phyloP scores from a whole-genome alignment of 35 echinoderm and acorn worm genomes.

The Eucidaris tribuloides region DNA sequence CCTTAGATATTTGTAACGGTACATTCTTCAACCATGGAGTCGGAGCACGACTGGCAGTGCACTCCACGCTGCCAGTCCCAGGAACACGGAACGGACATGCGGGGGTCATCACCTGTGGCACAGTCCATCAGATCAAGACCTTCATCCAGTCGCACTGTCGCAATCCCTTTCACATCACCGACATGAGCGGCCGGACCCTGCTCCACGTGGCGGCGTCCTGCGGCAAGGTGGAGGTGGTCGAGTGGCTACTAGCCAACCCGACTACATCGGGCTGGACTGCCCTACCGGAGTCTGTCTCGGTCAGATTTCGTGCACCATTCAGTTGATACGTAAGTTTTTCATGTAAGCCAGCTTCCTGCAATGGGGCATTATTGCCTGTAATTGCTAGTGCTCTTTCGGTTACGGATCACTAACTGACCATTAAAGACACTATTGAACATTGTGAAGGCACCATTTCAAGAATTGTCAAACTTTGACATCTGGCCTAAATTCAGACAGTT shows the following conservation, averaged over 20 bases:
- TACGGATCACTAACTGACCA: too few species aligned
- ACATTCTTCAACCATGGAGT: background rate
- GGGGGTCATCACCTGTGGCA: constrained; percentile 72
- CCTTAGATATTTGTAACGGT: background rate
- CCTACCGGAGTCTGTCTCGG: constrained; percentile 91
- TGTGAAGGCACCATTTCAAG: too few species aligned
- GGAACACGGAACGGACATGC: constrained; percentile 69
- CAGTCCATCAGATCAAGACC: constrained; percentile 62
- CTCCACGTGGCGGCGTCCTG: constrained; percentile 89
- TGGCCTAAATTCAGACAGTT: too few species aligned
- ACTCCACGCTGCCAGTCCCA: constrained; percentile 67
- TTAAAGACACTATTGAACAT: too few species aligned
- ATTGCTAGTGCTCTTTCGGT: too few species aligned
- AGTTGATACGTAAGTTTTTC: constrained; percentile 80
- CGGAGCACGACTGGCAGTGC: constrained; percentile 34
- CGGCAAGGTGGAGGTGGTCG: constrained; percentile 68
- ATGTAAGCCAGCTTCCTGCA: too few species aligned
- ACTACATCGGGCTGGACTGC: constrained; percentile 86
- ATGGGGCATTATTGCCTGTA: too few species aligned
- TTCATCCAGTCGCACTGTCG: constrained; percentile 43
- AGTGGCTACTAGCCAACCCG: constrained; percentile 77
- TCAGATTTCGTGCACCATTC: constrained; percentile 71
- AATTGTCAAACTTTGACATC: too few species aligned
- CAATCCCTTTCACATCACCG: constrained; percentile 58
- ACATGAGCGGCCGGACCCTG: constrained; percentile 57